Percentiles rank a stretch among this genome's conserved stretches.
phyloP scores from a whole-genome alignment of 2,797 vertebrate genomes.

The Nothura maculosa region DNA sequence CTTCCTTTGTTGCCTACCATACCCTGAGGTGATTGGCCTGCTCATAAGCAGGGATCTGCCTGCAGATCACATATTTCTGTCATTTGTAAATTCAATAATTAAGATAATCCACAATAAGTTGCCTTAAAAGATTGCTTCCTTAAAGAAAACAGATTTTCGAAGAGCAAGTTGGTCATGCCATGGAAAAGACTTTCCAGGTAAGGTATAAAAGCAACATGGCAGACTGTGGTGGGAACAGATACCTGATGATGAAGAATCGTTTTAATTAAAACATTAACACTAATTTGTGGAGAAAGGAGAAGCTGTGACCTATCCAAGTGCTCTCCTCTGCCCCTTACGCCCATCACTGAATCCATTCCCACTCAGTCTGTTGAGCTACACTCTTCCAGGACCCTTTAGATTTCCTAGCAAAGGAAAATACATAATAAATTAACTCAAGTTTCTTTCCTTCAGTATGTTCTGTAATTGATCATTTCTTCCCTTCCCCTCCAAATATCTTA shows the following conservation, averaged over 20 bases:
- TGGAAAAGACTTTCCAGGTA: neutral
- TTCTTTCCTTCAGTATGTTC: neutral
- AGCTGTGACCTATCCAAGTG: neutral
- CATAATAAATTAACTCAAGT: neutral
- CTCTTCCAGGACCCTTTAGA: neutral
- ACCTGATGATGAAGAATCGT: neutral
- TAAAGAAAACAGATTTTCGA: neutral
- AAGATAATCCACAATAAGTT: neutral
- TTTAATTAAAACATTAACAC: neutral
- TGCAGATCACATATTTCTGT: neutral
- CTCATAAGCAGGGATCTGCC: neutral
- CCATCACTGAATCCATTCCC: neutral
- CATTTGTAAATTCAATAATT: neutral
- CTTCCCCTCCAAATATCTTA: slow-evolving; percentile 11
- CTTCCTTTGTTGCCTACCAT: neutral
- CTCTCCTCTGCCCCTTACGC: neutral
- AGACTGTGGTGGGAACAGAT: neutral
- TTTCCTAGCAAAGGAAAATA: slow-evolving; percentile 2
- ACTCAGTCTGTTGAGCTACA: neutral
- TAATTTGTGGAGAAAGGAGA: neutral
- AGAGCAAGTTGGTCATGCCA: neutral
- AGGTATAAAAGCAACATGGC: neutral
- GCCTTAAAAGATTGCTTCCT: neutral
- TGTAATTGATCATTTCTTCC: slow-evolving; percentile 24
- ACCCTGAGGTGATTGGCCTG: neutral